Evolutionary conservation across 2,113 vertebrate genomes (phyloP), one percentile per base, ranked within the genome.

Genomic region (Catharus fuscescens): DNA sequence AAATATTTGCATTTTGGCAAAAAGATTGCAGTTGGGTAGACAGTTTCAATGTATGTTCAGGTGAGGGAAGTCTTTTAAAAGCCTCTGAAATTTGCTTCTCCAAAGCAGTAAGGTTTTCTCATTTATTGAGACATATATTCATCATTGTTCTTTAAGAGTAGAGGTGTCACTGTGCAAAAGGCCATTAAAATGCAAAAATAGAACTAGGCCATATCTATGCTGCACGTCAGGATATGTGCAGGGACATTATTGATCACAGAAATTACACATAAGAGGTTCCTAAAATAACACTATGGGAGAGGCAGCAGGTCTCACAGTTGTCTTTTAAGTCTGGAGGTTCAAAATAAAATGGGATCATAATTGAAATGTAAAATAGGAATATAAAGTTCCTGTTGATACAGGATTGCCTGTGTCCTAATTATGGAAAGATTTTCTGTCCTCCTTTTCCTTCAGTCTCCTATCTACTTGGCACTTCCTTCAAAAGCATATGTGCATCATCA

Each of bases 201-300:
- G 88, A 97, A 95, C 66, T 93, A 69, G 96, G 93, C 92, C 96
- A 95, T 38, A 86, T 70, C 79, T 79, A 20, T 61, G 24, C 77
- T 86, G 82, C 92, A 83, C 18, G 0, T 91, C 88, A 84, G 71
- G 56, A 50, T 81, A 29, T 47, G 84, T 76, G 78, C 67, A 81
- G 19, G 70, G 90, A 71, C 0, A 1, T 85, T 95, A 92, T 52
- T 88, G 96, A 96, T 94, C 92, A 82, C 80, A 90, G 80, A 92
- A 94, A 92, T 66, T 86, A 76, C 69, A 80, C 62, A 24, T 57
- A 86, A 86, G 56, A 86, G 42, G 36, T 80, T 92, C 85, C 90
- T 90, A 94, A 97, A 95, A 95, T 94, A 95, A 92, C 60, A 38
- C 2, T 13, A 34, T 20, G 48, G 45, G 36, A 83, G 67, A 88